These are phyloP conservation scores for Danio tinwini DNA, from an alignment of 2,797 vertebrate species.

Conservation along the genomic window DNA sequence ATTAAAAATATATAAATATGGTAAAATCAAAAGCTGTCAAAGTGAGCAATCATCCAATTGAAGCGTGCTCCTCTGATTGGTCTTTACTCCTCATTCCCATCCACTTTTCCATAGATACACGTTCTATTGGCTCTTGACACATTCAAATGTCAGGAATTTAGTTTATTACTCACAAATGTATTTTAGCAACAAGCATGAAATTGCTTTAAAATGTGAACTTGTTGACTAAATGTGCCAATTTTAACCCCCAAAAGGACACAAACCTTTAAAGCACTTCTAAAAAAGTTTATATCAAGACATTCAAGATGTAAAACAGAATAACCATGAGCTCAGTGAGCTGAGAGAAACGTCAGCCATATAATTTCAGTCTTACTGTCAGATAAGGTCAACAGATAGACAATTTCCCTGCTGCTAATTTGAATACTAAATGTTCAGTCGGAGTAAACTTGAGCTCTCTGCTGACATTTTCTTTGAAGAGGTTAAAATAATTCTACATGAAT, in stretches of 20 bases:
- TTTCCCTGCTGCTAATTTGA: conserved; percentile 1
- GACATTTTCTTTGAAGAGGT: conserved; percentile 14
- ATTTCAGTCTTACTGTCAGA: conserved; percentile 8
- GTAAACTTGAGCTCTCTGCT: neutral
- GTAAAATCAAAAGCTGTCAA: too few species aligned
- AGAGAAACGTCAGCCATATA: neutral
- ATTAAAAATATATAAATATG: too few species aligned
- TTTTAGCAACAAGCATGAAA: too few species aligned
- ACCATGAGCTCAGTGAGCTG: neutral
- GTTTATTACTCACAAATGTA: too few species aligned
- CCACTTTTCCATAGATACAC: too few species aligned
- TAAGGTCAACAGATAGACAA: neutral
- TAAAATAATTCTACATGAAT: conserved; percentile 12
- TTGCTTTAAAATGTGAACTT: neutral
- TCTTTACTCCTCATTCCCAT: too few species aligned
- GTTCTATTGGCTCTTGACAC: too few species aligned
- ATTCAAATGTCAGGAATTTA: too few species aligned
- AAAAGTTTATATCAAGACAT: neutral
- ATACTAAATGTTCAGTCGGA: neutral
- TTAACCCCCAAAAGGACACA: neutral
- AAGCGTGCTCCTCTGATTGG: too few species aligned
- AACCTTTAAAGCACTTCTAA: neutral
- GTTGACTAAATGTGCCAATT: neutral
- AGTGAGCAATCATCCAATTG: too few species aligned
- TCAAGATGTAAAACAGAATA: neutral